phyloP scores from a whole-genome alignment of 2,797 vertebrate species.

The Pteropus rufus region DNA sequence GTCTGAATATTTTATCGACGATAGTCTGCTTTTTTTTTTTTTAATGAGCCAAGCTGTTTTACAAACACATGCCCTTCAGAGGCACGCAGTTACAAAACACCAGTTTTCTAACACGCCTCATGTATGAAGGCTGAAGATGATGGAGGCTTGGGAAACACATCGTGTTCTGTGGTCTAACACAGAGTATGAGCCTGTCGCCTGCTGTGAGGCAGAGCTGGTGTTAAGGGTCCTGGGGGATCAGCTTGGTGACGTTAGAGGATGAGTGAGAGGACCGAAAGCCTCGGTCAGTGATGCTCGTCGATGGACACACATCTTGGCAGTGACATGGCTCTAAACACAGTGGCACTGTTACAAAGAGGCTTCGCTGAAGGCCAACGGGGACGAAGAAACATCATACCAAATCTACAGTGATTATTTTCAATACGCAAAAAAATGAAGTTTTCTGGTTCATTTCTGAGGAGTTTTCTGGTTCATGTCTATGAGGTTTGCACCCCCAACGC shows the following conservation, averaged over 20 bases:
- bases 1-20: slow-evolving; percentile 11
- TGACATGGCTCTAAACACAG: rapidly evolving
- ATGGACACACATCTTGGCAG: background rate
- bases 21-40: background rate
- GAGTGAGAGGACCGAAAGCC: background rate
- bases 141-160: background rate
- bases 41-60: background rate
- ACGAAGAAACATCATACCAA: background rate
- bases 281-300: rapidly evolving
- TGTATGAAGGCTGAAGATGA: background rate
- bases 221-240: background rate
- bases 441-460: background rate
- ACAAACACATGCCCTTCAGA: slow-evolving; percentile 36
- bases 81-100: background rate
- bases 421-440: background rate
- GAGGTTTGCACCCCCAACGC: too few species aligned
- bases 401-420: background rate
- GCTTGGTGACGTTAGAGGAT: background rate
- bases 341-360: background rate
- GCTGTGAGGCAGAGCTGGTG: background rate
- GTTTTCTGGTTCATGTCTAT: background rate
- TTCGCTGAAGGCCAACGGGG: background rate
- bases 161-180: rapidly evolving
- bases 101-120: background rate
- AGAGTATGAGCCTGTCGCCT: rapidly evolving